These are phyloP conservation scores for Notarius lentiginosus DNA, from an alignment of 2,113 vertebrate species.

Conservation along the genomic window DNA sequence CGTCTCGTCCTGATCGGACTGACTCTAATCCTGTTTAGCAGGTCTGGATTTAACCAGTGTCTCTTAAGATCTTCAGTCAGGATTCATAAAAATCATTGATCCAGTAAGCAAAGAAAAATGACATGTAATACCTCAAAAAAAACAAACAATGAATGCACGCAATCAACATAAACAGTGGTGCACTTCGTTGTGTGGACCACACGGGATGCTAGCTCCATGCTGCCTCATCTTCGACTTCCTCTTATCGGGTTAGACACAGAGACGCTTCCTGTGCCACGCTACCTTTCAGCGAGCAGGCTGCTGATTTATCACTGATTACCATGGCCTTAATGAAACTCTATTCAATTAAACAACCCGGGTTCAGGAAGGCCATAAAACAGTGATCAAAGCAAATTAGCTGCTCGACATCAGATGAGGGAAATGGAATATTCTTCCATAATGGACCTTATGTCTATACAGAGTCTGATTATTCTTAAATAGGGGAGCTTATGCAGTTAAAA, in stretches of 20 bases:
- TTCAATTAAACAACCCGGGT: conserved; percentile 54
- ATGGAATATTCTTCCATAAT: conserved; percentile 23
- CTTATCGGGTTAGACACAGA: conserved; percentile 60
- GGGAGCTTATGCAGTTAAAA: background rate
- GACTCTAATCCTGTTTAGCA: conserved; percentile 58
- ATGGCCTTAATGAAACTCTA: conserved; percentile 55
- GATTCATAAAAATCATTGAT: background rate
- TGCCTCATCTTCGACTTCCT: conserved; percentile 50
- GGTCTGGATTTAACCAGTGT: conserved; percentile 52
- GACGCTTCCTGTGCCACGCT: conserved; percentile 52
- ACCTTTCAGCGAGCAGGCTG: background rate
- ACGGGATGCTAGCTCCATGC: conserved; percentile 54
- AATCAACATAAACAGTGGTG: background rate
- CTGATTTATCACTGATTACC: conserved; percentile 48
- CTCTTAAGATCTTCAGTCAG: background rate
- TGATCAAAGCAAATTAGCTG: conserved; percentile 39
- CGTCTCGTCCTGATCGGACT: conserved; percentile 58
- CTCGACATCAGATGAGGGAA: conserved; percentile 29
- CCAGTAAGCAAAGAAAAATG: background rate
- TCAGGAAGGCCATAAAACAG: conserved; percentile 42
- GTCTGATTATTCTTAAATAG: conserved; percentile 6
- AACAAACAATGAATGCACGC: background rate
- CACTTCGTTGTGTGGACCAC: conserved; percentile 42
- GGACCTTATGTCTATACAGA: background rate
- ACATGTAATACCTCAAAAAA: background rate